phyloP scores from a whole-genome alignment of 1,140 invertebrate genomes.

The Drosophila sechellia region DNA sequence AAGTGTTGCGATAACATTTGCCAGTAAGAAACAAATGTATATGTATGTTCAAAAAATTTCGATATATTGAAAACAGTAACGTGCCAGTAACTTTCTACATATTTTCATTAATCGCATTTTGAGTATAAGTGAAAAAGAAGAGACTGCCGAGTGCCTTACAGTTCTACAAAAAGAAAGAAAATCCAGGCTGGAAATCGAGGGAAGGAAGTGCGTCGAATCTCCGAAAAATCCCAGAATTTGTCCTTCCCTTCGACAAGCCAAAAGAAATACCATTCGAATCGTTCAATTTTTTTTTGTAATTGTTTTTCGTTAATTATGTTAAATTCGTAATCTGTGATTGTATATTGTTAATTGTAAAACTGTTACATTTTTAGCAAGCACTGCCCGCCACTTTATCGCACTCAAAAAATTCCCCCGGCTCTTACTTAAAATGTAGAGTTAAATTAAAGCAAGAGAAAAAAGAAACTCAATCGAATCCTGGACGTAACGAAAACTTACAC shows the following conservation, averaged over 20 bases:
- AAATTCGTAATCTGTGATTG: conserved; percentile 69
- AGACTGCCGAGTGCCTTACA: conserved; percentile 40
- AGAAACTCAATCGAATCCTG: conserved; percentile 5
- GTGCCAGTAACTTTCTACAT: not conserved
- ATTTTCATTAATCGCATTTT: conserved; percentile 20
- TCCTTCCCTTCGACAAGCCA: not conserved
- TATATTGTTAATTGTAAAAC: conserved; percentile 53
- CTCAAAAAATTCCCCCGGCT: conserved; percentile 4
- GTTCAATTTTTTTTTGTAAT: not conserved
- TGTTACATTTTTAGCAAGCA: conserved; percentile 40
- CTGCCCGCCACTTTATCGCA: conserved; percentile 41
- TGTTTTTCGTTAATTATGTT: conserved; percentile 39
- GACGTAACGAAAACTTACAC: conserved; percentile 4
- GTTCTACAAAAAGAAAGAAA: not conserved
- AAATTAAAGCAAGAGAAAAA: not conserved
- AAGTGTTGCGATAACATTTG: no score
- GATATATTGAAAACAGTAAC: conserved; percentile 14
- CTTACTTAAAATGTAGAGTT: conserved; percentile 3
- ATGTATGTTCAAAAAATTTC: not conserved
- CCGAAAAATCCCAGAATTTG: not conserved
- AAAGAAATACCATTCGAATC: not conserved
- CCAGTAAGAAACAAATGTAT: no score
- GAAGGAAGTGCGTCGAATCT: conserved; percentile 3
- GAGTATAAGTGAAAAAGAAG: conserved; percentile 30
- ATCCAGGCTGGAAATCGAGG: not conserved